Conservation (phyloP, 1,140 invertebrate species). For the Diachasmimorpha longicaudata region DNA sequence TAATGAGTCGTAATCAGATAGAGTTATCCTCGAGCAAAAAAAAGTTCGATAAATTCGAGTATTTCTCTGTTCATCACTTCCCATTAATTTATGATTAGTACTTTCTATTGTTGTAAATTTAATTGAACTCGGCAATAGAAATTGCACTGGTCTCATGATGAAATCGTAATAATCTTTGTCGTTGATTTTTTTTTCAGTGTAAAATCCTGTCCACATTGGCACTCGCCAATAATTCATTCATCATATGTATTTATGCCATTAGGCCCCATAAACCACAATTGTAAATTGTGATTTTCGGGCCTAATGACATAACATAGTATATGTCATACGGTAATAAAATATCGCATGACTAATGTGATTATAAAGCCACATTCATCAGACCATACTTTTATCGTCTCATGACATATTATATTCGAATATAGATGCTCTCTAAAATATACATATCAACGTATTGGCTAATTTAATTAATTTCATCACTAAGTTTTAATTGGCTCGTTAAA, state of each 20-base stretch:
- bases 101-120: not conserved
- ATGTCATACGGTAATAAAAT: too few relatives aligned
- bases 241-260: slow-evolving; percentile 18
- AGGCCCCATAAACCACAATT: too few relatives aligned
- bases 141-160: not conserved
- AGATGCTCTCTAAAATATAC: slow-evolving; percentile 29
- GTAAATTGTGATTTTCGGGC: too few relatives aligned
- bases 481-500: not conserved
- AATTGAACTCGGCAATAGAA: not conserved
- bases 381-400: too few relatives aligned
- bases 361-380: too few relatives aligned
- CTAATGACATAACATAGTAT: too few relatives aligned
- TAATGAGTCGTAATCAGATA: not conserved
- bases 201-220: not conserved
- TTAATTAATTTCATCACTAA: not conserved
- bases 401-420: too few relatives aligned
- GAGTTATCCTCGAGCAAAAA: not conserved
- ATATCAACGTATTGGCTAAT: slow-evolving; percentile 20
- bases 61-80: not conserved
- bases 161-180: not conserved
- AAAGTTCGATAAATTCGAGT: not conserved
- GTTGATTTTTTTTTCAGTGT: not conserved
- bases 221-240: not conserved
- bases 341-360: too few relatives aligned
- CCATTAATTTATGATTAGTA: not conserved